A percentile compares a stretch with the other conserved stretches of the same genome.
phyloP scores from a whole-genome alignment of 2,888 invertebrate genomes.

The Hanleya hanleyi region DNA sequence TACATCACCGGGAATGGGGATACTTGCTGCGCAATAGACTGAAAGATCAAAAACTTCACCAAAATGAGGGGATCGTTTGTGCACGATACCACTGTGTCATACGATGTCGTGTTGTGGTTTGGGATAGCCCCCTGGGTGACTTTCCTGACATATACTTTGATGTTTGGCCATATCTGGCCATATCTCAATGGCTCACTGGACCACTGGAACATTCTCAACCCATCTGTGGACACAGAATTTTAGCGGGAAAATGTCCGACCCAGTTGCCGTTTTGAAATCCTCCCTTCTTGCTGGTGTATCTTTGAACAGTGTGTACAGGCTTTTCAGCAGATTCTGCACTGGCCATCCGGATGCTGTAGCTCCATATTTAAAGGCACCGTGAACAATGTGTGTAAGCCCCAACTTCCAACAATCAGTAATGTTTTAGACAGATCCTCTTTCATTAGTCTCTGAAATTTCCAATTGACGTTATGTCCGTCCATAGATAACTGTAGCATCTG shows the following conservation, averaged over 20 bases:
- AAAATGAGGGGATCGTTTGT: not conserved
- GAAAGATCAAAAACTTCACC: not conserved
- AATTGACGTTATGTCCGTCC: no score
- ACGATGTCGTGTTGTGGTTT: not conserved
- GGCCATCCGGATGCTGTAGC: not conserved
- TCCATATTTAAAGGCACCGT: not conserved
- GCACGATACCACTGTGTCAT: not conserved
- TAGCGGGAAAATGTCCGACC: not conserved
- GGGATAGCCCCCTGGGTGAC: not conserved
- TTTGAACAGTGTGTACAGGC: not conserved
- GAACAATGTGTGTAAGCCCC: not conserved
- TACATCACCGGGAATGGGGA: not conserved
- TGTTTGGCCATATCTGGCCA: not conserved
- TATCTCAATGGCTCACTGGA: not conserved
- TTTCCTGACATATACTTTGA: not conserved
- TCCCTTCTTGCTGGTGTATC: constrained; percentile 5
- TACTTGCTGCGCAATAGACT: not conserved
- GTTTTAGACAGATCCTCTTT: not conserved
- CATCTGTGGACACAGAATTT: not conserved
- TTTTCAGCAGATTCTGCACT: not conserved
- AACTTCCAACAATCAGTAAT: not conserved
- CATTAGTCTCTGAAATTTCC: no score
- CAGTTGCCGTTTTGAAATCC: not conserved
- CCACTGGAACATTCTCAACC: not conserved
- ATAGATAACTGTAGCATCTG: no score